phyloP scores from a whole-genome alignment of 2,797 vertebrate species.

The Sternarchorhynchus goeldii region DNA sequence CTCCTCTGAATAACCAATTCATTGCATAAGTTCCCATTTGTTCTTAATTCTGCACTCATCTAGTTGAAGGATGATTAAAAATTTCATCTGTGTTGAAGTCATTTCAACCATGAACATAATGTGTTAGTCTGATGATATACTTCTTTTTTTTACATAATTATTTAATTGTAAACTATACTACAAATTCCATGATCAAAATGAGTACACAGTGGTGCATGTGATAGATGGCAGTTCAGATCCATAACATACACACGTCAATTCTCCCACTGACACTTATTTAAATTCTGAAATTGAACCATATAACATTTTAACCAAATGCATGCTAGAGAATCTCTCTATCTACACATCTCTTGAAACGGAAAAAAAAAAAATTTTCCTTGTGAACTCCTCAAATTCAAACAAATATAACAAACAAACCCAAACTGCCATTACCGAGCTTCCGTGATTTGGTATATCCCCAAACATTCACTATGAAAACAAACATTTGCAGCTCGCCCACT shows the following conservation, averaged over 20 bases:
- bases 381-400: slow-evolving; percentile 47
- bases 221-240: too few relatives aligned
- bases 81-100: too few relatives aligned
- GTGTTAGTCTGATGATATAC: too few relatives aligned
- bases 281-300: background rate
- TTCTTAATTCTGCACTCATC: background rate
- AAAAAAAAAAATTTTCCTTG: slow-evolving; percentile 37
- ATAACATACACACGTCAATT: background rate
- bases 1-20: background rate
- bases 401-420: slow-evolving; percentile 52
- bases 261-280: background rate
- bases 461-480: slow-evolving; percentile 60
- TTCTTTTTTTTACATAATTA: too few relatives aligned
- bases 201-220: too few relatives aligned
- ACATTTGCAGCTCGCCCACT: slow-evolving; percentile 48
- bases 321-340: slow-evolving; percentile 37
- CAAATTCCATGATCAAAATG: background rate
- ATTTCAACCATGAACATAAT: background rate
- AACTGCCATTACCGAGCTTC: slow-evolving; percentile 52
- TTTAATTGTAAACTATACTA: background rate
- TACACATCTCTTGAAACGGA: slow-evolving; percentile 46
- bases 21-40: background rate
- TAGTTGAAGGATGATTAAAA: background rate
- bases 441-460: slow-evolving; percentile 56
- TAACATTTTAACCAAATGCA: background rate